These are phyloP conservation scores for Taeniopygia guttata DNA, from an alignment of 2,797 vertebrate genomes.

Conservation along the genomic window DNA sequence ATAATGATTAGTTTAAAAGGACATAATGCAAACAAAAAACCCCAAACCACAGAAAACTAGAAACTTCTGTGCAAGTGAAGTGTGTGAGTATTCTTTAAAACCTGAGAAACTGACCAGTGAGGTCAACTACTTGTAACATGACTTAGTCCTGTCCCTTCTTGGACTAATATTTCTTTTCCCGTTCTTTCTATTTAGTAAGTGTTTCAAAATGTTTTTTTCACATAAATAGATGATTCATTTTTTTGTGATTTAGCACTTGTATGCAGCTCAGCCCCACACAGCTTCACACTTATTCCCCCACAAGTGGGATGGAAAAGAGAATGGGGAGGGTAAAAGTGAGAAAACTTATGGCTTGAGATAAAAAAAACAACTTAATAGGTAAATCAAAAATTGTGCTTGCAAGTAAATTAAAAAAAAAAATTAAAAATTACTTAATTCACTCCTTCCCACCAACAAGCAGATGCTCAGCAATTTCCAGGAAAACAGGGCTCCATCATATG, in stretches of 20 bases:
- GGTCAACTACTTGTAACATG: background rate
- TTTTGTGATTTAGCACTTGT: background rate
- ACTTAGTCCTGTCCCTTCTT: background rate
- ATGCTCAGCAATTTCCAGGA: background rate
- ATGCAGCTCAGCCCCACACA: background rate
- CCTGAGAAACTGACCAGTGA: background rate
- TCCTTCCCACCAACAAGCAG: background rate
- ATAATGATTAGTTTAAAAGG: background rate
- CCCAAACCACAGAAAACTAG: background rate
- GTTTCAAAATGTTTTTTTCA: background rate
- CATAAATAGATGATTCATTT: background rate
- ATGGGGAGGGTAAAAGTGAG: background rate
- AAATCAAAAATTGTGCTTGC: background rate
- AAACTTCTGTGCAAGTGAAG: background rate
- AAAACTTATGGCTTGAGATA: background rate
- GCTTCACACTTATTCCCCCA: background rate
- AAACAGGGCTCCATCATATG: accelerated
- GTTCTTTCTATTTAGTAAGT: background rate
- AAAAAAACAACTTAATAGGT: background rate
- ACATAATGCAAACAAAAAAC: background rate
- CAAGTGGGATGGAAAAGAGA: background rate
- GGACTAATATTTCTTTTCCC: background rate
- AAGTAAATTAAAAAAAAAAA: background rate
- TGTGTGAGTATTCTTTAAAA: background rate
- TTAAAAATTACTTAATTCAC: background rate